Base-by-base conservation (phyloP, 2,888 invertebrate species). In the Baccha elongata region DNA sequence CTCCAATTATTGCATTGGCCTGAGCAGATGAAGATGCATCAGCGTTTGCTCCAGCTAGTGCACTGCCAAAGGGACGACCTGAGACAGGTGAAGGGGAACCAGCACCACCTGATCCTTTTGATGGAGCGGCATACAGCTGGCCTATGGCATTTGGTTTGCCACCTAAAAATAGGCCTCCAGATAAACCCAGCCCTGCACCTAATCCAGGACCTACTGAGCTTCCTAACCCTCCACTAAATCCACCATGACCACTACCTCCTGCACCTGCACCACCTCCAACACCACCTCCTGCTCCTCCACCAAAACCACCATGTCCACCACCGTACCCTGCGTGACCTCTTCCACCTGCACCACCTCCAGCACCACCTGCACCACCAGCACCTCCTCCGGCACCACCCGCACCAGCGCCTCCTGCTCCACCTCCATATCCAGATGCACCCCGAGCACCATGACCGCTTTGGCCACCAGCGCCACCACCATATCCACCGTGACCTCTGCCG, bases 291-390 rank as follows among this genome's bases (percentile, higher is more conserved):
- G 26, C 50, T 3, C 52, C 67, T 19, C 32, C 55, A 17, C 75
- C 67, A 4, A 97, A 98, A 15, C 97, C 98, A 87, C 94, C 94
- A 89, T 97, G 94, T 0, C 96, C 96, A 0, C 94, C 93, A 0
- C 92, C 89, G 1, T 91, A 91, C 0, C 92, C 90, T 0, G 29
- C 89, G 85, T 91, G 92, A 87, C 85, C 90, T 1, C 92, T 87
- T 0, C 92, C 91, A 0, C 19, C 89, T 85, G 91, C 92, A 87
- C 85, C 92, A 85, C 85, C 92, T 2, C 88, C 86, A 7, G 90
- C 86, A 8, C 90, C 87, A 78, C 90, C 91, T 83, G 91, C 91
- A 79, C 79, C 60, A 2, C 32, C 74, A 35, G 75, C 85, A 17
- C 60, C 55, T 32, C 84, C 72, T 8, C 52, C 64, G 6, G 42